Evolutionary conservation across 2,888 invertebrate genomes (phyloP).

Genomic region (Tubulanus polymorphus): DNA sequence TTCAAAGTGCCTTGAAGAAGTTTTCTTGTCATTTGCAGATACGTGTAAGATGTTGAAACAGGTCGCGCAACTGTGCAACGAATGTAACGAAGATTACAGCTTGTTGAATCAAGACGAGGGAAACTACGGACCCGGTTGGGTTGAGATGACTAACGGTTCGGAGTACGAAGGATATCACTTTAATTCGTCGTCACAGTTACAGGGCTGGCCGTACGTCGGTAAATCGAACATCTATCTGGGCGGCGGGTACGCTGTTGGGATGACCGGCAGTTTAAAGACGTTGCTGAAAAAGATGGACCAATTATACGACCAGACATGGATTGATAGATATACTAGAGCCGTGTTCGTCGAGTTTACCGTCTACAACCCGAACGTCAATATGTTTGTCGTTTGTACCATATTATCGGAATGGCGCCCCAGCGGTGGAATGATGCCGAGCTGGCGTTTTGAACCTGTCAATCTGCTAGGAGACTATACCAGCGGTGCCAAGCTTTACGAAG

Average conservation of each 20-base stretch:
- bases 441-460: constrained; percentile 49
- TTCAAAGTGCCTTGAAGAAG: neutral
- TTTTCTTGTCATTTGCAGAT: constrained; percentile 19
- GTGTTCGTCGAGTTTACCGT: constrained; percentile 58
- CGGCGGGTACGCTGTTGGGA: constrained; percentile 55
- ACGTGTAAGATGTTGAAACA: constrained; percentile 28
- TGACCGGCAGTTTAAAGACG: constrained; percentile 38
- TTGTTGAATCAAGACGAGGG: constrained; percentile 35
- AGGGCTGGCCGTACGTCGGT: constrained; percentile 55
- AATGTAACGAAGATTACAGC: constrained; percentile 40
- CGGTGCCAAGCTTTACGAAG: constrained; percentile 38
- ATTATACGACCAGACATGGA: constrained; percentile 53
- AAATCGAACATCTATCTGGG: constrained; percentile 53
- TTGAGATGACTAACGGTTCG: constrained; percentile 12
- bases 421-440: constrained; percentile 43
- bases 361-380: constrained; percentile 54
- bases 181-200: constrained; percentile 38
- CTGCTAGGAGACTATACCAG: constrained; percentile 41
- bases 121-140: constrained; percentile 38
- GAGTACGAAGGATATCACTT: constrained; percentile 39
- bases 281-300: constrained; percentile 39
- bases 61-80: constrained; percentile 24
- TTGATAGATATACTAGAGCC: constrained; percentile 56
- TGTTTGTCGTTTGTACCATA: constrained; percentile 46
- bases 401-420: constrained; percentile 45